Percentiles rank a stretch among this genome's conserved stretches.
Conservation (phyloP, 2,888 invertebrate species). For the Drosophila putrida region DNA sequence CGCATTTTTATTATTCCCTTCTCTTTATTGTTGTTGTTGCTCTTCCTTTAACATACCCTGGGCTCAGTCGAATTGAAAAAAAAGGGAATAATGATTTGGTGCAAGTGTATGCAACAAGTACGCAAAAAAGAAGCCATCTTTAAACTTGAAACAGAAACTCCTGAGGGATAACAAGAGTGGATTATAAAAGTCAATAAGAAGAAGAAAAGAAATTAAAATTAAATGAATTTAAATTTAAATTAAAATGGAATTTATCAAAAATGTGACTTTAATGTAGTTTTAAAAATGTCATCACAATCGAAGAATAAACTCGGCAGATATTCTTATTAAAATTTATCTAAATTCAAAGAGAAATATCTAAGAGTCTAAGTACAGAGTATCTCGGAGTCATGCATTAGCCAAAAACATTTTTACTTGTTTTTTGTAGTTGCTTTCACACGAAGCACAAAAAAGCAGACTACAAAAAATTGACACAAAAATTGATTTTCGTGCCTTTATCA, state of each 20-base stretch:
- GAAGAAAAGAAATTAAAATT: too few species aligned
- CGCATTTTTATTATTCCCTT: constrained; percentile 50
- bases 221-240: too few species aligned
- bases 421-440: constrained; percentile 39
- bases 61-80: neutral
- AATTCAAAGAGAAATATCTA: too few species aligned
- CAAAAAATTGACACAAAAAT: constrained; percentile 69
- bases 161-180: too few species aligned
- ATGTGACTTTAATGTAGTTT: too few species aligned
- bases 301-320: too few species aligned
- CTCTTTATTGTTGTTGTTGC: constrained; percentile 18
- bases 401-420: constrained; percentile 12
- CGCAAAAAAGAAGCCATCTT: too few species aligned
- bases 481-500: constrained; percentile 73
- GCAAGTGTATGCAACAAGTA: neutral
- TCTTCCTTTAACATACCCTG: neutral
- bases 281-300: too few species aligned
- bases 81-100: neutral
- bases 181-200: too few species aligned
- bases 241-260: too few species aligned
- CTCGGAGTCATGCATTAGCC: neutral
- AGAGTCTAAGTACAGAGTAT: neutral
- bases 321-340: too few species aligned
- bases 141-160: too few species aligned
- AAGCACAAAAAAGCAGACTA: constrained; percentile 35